Evolutionary conservation across 2,888 invertebrate species (phyloP), one percentile per base, ranked within the genome.

Genomic region (Parapristionchus giblindavisi): DNA sequence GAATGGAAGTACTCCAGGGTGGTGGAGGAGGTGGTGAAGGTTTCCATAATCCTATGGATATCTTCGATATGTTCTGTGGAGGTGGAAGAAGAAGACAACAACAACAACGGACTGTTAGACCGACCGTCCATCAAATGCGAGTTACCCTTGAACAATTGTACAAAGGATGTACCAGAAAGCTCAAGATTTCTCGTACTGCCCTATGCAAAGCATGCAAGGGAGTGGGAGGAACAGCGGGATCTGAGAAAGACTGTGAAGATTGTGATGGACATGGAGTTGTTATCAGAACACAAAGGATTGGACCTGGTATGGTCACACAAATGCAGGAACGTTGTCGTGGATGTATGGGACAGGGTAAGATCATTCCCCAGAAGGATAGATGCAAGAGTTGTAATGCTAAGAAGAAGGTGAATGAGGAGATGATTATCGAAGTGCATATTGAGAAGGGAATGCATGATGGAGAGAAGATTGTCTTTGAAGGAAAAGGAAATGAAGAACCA

Each of bases 41-140:
- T 2, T 94, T 94, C 90, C 93, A 94, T 77, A 94, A 94, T 3
- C 97, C 98, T 0, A 96, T 96, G 95, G 98, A 99, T 90, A 92
- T 98, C 87, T 98, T 98, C 88, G 95, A 97, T 88, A 95, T 97
- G 93, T 96, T 98, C 92, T 98, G 98, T 89, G 93, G 93, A 0
- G 92, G 92, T 29, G 92, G 93, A 48, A 92, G 91, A 32, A 52
- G 70, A 38, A 52, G 43, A n/a, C n/a, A n/a, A n/a, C n/a, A n/a
- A n/a, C n/a, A n/a, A n/a, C 54, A 54, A 32, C 1, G 54, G 17
- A 43, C 43, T 32, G 70, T 70, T 54, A 70, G 82, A 87, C 96
- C 98, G 90, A 94, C 96, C 6, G 92, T 96, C 74, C 98, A 98
- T 89, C 95, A 96, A 87, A 90, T 99, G 81, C 92, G 92, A 29